Evolutionary conservation across 2,888 invertebrate species (phyloP), one percentile per base, ranked within the genome.

Genomic region (Molorchus minor): DNA sequence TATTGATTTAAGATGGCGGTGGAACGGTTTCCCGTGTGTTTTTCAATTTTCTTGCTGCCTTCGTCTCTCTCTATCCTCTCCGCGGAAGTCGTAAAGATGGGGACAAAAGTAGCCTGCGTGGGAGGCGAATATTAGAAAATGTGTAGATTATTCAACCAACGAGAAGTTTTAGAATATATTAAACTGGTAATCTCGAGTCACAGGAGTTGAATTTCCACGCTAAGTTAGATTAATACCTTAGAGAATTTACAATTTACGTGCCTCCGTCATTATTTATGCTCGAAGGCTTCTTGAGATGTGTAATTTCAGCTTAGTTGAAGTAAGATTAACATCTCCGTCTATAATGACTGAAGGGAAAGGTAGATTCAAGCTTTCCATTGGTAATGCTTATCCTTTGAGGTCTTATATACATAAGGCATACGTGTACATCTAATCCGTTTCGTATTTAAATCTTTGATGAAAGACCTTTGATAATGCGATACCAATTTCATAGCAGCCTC

Each of bases 201-300:
- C 79, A 76, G 77, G 78, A 80, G 79, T 79, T 77, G 80, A 80
- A 80, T 80, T 80, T 80, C 80, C 79, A 79, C 79, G 79, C 79
- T 79, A 80, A 80, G 79, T 80, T 80, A 80, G 80, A 80, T 80
- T 80, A 80, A 80, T 80, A 80, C 80, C 80, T 80, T 75, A 71
- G 80, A 80, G 80, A 80, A 80, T 80, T 80, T 77, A 77, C 78
- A 80, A 80, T 80, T 79, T 79, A 78, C 79, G 77, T 77, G 75
- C 75, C 75, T 75, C 72, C 74, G 78, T 79, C 79, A 78, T 80
- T 80, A 80, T 80, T 80, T 80, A 80, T 80, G 80, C 79, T 77
- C 77, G 77, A 77, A 76, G 77, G 79, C 79, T 75, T 79, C 79
- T 78, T 76, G 79, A 79, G 79, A 80, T 74, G 74, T 79, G 78